A percentile compares a stretch with the other conserved stretches of the same genome.
Evolutionary conservation across 2,888 invertebrate species (phyloP).

Genomic region (Sesamia inferens): DNA sequence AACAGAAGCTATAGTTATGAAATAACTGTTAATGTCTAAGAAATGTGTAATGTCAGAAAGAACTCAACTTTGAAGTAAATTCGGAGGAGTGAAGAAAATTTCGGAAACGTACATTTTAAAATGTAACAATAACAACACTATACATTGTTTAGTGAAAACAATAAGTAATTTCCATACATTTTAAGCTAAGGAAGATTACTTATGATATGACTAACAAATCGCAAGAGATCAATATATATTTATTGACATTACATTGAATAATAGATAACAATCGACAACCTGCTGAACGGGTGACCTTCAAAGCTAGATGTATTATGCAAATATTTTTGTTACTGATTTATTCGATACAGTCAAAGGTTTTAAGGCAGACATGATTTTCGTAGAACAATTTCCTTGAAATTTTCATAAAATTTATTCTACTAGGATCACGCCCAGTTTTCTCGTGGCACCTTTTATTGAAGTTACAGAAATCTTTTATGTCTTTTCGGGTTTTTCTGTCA

Average conservation of each 20-base stretch:
- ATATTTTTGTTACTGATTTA: slow-evolving; percentile 23
- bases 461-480: slow-evolving; percentile 16
- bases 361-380: not conserved
- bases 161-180: not conserved
- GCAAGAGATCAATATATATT: slow-evolving; percentile 40
- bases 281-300: slow-evolving; percentile 21
- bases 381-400: not conserved
- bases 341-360: slow-evolving; percentile 1
- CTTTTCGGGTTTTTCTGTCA: not conserved
- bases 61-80: slow-evolving; percentile 7
- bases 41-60: slow-evolving; percentile 3
- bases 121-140: not conserved
- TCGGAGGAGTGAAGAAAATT: not conserved
- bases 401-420: not conserved
- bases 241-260: slow-evolving; percentile 27
- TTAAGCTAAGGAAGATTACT: slow-evolving; percentile 1
- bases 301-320: slow-evolving; percentile 30
- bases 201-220: slow-evolving; percentile 21
- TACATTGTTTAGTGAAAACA: not conserved
- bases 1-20: not conserved
- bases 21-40: slow-evolving; percentile 3
- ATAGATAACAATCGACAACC: slow-evolving; percentile 30
- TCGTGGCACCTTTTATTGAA: not conserved
- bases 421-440: not conserved
- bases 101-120: not conserved